Conservation (phyloP, 2,113 vertebrate species). For the Lutjanus erythropterus region DNA sequence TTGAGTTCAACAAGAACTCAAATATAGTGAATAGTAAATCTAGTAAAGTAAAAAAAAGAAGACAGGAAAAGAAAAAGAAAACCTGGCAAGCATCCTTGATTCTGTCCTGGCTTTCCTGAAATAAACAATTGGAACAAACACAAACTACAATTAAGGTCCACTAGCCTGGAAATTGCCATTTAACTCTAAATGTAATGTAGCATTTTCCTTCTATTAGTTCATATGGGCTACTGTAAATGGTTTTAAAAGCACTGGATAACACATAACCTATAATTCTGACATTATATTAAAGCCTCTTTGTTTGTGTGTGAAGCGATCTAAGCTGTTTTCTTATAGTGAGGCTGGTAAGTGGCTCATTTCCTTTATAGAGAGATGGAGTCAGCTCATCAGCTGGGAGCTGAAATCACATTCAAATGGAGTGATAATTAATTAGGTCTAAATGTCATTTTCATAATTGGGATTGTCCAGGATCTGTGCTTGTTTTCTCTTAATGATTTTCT, state of each 20-base stretch:
- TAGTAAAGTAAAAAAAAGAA: background rate
- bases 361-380: conserved; percentile 14
- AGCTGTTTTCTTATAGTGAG: background rate
- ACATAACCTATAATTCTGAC: background rate
- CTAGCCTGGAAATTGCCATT: conserved; percentile 2
- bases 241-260: background rate
- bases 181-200: background rate
- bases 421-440: conserved; percentile 47
- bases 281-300: background rate
- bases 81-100: conserved; percentile 4
- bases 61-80: conserved; percentile 1
- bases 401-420: conserved; percentile 31
- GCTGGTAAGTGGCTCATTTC: conserved; percentile 20
- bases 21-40: too few relatives aligned
- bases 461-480: conserved; percentile 12
- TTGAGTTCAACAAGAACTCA: too few relatives aligned
- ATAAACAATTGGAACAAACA: conserved; percentile 21
- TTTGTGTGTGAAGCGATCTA: background rate
- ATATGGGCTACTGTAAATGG: background rate
- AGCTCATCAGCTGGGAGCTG: conserved; percentile 26
- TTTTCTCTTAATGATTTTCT: background rate
- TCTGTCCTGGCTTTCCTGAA: conserved; percentile 9
- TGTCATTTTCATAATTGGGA: conserved; percentile 42
- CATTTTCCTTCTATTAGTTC: background rate
- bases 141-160: conserved; percentile 6